Conservation (phyloP, 2,113 vertebrate species). For the Heterochromis multidens region DNA sequence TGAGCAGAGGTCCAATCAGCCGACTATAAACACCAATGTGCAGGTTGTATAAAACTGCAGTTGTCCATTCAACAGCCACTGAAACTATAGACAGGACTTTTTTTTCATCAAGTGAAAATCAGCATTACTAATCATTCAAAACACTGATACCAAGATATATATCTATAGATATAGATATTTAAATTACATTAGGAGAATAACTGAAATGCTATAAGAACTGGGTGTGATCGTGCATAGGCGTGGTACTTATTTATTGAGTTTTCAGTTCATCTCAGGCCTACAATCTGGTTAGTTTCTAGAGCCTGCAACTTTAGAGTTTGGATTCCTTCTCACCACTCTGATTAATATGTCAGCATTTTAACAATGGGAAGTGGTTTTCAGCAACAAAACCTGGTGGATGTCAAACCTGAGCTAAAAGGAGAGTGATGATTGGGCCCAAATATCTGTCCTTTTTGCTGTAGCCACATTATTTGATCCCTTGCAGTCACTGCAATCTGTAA, state of each 20-base stretch:
- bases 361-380: background rate
- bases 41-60: background rate
- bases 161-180: too few relatives aligned
- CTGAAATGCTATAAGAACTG: background rate
- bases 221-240: background rate
- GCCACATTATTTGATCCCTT: background rate
- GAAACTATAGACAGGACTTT: too few relatives aligned
- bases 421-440: too few relatives aligned
- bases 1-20: background rate
- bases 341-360: background rate
- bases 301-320: background rate
- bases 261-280: too few relatives aligned
- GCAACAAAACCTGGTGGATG: too few relatives aligned
- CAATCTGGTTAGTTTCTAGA: too few relatives aligned
- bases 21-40: background rate
- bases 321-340: background rate
- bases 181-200: background rate
- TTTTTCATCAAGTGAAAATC: too few relatives aligned
- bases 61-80: too few relatives aligned
- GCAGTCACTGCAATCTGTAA: fast-evolving
- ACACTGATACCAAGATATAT: too few relatives aligned
- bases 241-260: too few relatives aligned
- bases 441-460: background rate
- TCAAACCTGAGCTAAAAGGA: too few relatives aligned
- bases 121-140: too few relatives aligned